A percentile compares a stretch with the other conserved stretches of the same genome.
These are phyloP conservation scores for Torymus tubicola DNA, from an alignment of 2,888 invertebrate genomes.

Conservation along the genomic window DNA sequence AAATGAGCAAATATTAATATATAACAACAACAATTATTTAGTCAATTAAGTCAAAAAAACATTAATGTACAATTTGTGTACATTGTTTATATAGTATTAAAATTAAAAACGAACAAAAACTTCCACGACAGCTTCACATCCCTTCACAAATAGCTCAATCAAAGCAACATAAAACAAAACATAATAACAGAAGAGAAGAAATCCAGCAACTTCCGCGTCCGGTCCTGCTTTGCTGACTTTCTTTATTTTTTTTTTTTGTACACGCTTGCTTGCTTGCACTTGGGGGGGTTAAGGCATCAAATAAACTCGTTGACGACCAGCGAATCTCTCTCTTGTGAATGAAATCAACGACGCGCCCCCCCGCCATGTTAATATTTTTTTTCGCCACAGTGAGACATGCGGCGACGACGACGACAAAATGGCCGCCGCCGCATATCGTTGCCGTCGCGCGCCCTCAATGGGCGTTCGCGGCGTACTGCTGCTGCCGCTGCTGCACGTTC, in stretches of 20 bases:
- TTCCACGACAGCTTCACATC: too few relatives aligned
- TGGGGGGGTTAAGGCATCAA: conserved; percentile 19
- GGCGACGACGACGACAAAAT: conserved; percentile 27
- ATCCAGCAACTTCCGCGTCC: neutral
- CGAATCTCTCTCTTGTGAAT: conserved; percentile 9
- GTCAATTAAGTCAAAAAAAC: too few relatives aligned
- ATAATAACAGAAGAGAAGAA: neutral
- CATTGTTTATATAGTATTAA: too few relatives aligned
- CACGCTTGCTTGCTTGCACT: too few relatives aligned
- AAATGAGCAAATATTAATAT: too few relatives aligned
- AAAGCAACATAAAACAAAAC: conserved; percentile 10
- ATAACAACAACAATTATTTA: too few relatives aligned
- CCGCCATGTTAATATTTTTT: conserved; percentile 22
- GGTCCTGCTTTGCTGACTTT: neutral
- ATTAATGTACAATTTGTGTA: too few relatives aligned
- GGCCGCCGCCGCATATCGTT: conserved; percentile 6
- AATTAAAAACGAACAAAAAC: too few relatives aligned
- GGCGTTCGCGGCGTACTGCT: conserved; percentile 18
- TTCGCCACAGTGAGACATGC: too few relatives aligned
- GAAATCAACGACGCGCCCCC: neutral
- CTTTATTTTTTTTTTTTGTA: too few relatives aligned
- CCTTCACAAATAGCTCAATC: too few relatives aligned
- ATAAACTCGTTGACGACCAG: conserved; percentile 54
- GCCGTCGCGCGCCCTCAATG: too few relatives aligned
- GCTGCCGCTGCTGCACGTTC: conserved; percentile 49